A percentile compares a stretch with the other conserved stretches of the same genome.
Evolutionary conservation across 2,797 vertebrate species (phyloP).

Genomic region (Todus mexicanus): DNA sequence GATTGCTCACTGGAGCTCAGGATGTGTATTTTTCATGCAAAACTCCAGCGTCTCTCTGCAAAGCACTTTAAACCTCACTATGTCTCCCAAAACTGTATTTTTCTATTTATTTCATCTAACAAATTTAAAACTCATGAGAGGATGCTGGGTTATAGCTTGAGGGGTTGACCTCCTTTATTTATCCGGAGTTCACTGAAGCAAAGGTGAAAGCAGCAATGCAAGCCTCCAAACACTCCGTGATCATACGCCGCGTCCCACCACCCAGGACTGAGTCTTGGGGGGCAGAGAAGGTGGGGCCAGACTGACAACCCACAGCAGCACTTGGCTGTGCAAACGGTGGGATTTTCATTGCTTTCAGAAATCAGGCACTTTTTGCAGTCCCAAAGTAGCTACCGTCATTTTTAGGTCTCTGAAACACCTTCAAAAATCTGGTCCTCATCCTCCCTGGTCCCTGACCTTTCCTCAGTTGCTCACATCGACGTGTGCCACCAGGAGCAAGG

Average conservation of each 20-base stretch:
- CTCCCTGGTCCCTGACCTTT: not conserved
- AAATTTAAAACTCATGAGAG: not conserved
- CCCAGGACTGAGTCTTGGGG: not conserved
- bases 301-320: not conserved
- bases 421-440: not conserved
- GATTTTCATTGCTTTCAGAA: not conserved
- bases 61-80: constrained; percentile 6
- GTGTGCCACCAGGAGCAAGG: not conserved
- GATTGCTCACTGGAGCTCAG: constrained; percentile 32
- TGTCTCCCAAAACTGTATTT: not conserved
- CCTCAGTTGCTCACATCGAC: not conserved
- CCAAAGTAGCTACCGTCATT: not conserved
- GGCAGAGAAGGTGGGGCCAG: not conserved
- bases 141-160: not conserved
- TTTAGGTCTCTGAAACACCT: not conserved
- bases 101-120: not conserved
- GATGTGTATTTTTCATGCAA: constrained; percentile 44
- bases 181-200: not conserved
- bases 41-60: constrained; percentile 36
- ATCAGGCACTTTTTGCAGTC: not conserved
- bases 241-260: not conserved
- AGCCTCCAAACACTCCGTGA: accelerated
- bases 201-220: not conserved
- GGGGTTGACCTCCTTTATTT: not conserved
- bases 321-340: accelerated